A percentile compares a stretch with the other conserved stretches of the same genome.
Evolutionary conservation across 1,140 invertebrate species (phyloP).

Genomic region (Armadillidium nasatum): DNA sequence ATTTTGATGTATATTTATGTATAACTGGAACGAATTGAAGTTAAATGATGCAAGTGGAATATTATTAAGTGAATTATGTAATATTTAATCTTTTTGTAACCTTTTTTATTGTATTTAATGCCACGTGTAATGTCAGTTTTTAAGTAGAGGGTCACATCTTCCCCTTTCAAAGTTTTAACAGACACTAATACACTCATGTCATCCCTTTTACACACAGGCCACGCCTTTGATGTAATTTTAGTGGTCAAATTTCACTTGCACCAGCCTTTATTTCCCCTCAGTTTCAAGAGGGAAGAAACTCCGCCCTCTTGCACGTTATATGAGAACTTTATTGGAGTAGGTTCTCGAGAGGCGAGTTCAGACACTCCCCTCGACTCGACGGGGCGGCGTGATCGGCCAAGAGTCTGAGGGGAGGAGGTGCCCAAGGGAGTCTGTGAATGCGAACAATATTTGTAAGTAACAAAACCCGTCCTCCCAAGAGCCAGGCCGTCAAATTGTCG

Average conservation of each 20-base stretch:
- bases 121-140: neutral
- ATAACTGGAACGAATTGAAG: neutral
- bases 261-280: neutral
- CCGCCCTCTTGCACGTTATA: neutral
- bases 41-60: neutral
- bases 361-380: slow-evolving; percentile 39
- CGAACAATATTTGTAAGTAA: slow-evolving; percentile 47
- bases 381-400: slow-evolving; percentile 39
- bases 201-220: neutral
- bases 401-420: slow-evolving; percentile 40
- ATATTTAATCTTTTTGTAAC: neutral
- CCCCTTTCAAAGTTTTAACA: neutral
- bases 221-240: neutral
- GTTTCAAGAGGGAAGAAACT: neutral
- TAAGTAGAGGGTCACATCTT: neutral
- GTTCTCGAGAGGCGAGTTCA: slow-evolving; percentile 34
- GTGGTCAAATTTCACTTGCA: neutral
- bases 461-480: slow-evolving; percentile 45
- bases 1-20: neutral
- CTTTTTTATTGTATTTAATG: neutral
- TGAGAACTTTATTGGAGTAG: slow-evolving; percentile 23
- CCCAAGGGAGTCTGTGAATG: slow-evolving; percentile 43
- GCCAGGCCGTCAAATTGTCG: slow-evolving; percentile 46
- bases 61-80: neutral
- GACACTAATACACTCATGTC: neutral